Conservation (phyloP, 2,888 invertebrate species). For the Tipula confusa region DNA sequence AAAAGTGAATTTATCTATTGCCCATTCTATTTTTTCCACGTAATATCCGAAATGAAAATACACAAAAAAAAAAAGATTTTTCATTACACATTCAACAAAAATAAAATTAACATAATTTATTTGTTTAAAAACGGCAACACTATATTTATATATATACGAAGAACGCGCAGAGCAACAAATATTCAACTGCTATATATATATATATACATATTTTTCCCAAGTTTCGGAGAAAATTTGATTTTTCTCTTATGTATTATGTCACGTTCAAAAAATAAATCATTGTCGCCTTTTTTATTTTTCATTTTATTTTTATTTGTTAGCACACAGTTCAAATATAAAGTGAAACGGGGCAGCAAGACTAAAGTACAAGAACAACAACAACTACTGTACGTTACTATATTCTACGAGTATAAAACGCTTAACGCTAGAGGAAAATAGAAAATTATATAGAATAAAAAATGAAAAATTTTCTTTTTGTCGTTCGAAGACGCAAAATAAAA, state of each 20-base stretch:
- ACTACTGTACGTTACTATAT: neutral
- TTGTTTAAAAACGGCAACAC: slow-evolving; percentile 12
- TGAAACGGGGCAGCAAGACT: neutral
- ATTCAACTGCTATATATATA: neutral
- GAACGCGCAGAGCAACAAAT: neutral
- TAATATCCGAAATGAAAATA: neutral
- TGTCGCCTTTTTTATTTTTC: neutral
- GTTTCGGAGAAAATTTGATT: neutral
- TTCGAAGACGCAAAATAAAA: neutral
- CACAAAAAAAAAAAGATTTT: neutral
- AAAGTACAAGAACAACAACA: neutral
- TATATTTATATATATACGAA: neutral
- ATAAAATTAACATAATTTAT: slow-evolving; percentile 25
- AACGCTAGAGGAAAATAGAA: neutral
- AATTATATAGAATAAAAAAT: no score
- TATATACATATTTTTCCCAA: no score
- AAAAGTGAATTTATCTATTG: slow-evolving; percentile 15
- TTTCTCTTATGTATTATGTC: slow-evolving; percentile 21
- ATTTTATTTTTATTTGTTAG: neutral
- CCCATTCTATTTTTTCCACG: neutral
- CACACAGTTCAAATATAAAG: neutral
- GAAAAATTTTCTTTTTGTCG: neutral
- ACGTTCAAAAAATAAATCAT: slow-evolving; percentile 26
- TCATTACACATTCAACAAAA: slow-evolving; percentile 20
- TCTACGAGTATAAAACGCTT: neutral